Percentiles rank a stretch among this genome's conserved stretches.
These are phyloP conservation scores for Drosophila virilis DNA, from an alignment of 1,140 invertebrate species.

Conservation along the genomic window DNA sequence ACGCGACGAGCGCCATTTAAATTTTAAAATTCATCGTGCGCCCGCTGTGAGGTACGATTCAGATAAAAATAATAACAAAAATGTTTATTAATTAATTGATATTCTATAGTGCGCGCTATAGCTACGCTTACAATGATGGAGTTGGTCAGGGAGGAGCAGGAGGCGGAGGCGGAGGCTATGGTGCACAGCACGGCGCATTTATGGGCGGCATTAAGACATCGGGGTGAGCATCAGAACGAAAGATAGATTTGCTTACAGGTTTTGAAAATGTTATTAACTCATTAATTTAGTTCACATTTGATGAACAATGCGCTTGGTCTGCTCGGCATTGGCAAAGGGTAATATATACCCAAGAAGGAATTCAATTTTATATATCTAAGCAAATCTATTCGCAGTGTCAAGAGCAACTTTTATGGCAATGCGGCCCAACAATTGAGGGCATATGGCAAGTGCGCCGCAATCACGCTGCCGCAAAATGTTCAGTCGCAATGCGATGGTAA, in stretches of 20 bases:
- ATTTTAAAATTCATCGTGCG: constrained; percentile 43
- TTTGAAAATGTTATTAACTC: too few species aligned
- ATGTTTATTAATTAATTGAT: not conserved
- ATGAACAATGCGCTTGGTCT: constrained; percentile 50
- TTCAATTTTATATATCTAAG: not conserved
- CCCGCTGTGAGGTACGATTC: constrained; percentile 56
- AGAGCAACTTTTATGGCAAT: constrained; percentile 60
- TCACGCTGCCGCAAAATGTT: constrained; percentile 63
- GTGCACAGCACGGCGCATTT: constrained; percentile 10
- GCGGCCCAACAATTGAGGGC: constrained; percentile 34
- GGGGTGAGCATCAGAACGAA: constrained; percentile 3
- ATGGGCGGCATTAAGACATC: constrained; percentile 48
- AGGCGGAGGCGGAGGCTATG: constrained; percentile 29
- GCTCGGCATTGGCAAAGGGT: constrained; percentile 62
- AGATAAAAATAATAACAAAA: not conserved
- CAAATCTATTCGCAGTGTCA: constrained; percentile 13
- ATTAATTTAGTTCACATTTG: constrained; percentile 28
- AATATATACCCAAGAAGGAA: not conserved
- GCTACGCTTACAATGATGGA: constrained; percentile 44
- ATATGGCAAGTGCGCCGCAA: constrained; percentile 54
- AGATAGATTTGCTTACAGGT: too few species aligned
- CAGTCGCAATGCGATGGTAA: constrained; percentile 45
- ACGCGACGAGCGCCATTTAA: constrained; percentile 59
- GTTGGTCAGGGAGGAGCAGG: constrained; percentile 4
- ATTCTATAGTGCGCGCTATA: constrained; percentile 48